These are phyloP conservation scores for Micromys minutus DNA, from an alignment of 2,113 vertebrate species.

Conservation along the genomic window DNA sequence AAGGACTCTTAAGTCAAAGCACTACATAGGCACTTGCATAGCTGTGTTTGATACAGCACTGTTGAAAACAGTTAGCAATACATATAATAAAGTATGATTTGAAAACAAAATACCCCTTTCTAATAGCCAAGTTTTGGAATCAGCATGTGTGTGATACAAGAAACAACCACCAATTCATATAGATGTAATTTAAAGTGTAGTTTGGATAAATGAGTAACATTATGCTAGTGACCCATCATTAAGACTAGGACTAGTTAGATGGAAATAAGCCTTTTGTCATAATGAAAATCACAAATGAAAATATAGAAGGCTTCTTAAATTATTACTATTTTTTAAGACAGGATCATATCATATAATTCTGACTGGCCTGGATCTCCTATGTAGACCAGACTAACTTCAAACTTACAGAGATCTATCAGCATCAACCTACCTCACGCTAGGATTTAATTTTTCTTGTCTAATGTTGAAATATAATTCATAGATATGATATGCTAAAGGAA, in stretches of 20 bases:
- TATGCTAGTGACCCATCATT: not conserved
- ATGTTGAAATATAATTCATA: constrained; percentile 1
- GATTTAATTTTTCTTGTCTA: constrained; percentile 23
- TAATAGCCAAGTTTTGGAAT: not conserved
- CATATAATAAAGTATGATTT: not conserved
- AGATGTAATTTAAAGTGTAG: not conserved
- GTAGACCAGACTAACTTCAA: not conserved
- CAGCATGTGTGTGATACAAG: not conserved
- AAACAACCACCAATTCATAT: not conserved
- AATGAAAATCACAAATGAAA: constrained; percentile 51
- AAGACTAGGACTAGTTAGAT: constrained; percentile 45
- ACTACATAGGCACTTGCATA: not conserved
- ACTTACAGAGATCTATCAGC: not conserved
- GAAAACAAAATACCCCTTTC: not conserved
- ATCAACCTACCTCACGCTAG: not conserved
- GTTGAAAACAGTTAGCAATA: not conserved
- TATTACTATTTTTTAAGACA: not conserved
- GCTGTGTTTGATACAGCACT: not conserved
- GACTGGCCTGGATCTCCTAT: not conserved
- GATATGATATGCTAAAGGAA: constrained; percentile 21
- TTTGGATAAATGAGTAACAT: constrained; percentile 30
- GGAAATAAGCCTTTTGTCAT: constrained; percentile 24
- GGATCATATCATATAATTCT: not conserved
- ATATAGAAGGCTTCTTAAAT: not conserved
- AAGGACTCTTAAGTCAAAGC: not conserved